Percentiles rank a stretch among this genome's conserved stretches.
Evolutionary conservation across 1,140 invertebrate species (phyloP).

Genomic region (Lepidostoma basale): DNA sequence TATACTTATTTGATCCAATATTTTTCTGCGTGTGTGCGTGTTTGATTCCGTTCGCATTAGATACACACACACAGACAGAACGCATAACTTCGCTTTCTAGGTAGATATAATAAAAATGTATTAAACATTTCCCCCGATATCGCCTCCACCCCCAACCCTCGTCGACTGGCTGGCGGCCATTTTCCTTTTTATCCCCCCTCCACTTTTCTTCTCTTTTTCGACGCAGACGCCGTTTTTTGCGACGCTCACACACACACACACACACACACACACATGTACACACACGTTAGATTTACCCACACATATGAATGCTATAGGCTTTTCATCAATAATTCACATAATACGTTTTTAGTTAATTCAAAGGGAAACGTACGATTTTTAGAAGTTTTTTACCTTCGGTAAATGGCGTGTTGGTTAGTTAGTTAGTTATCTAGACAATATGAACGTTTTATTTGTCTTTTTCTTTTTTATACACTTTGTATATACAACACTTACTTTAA

Average conservation of each 20-base stretch:
- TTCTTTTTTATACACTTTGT: too few relatives aligned
- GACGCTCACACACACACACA: background rate
- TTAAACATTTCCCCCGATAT: background rate
- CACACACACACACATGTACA: background rate
- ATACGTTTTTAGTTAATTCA: background rate
- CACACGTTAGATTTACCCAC: background rate
- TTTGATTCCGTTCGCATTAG: too few relatives aligned
- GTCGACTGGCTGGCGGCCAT: constrained; percentile 16
- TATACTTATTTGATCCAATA: too few relatives aligned
- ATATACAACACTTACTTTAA: too few relatives aligned
- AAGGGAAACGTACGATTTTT: too few relatives aligned
- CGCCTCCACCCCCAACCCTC: background rate
- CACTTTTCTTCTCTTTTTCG: background rate
- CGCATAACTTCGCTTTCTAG: background rate
- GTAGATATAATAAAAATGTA: background rate
- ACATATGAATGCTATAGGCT: background rate
- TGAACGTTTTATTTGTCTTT: too few relatives aligned
- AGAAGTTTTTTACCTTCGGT: too few relatives aligned
- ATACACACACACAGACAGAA: background rate
- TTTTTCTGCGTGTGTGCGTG: too few relatives aligned
- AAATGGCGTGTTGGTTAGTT: too few relatives aligned
- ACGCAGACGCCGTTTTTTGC: constrained; percentile 28
- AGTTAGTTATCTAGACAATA: too few relatives aligned
- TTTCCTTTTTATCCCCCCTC: constrained; percentile 4
- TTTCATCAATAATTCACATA: background rate